A percentile compares a stretch with the other conserved stretches of the same genome.
Conservation (phyloP, 1,140 invertebrate genomes). For the Drosophila paulistorum region DNA sequence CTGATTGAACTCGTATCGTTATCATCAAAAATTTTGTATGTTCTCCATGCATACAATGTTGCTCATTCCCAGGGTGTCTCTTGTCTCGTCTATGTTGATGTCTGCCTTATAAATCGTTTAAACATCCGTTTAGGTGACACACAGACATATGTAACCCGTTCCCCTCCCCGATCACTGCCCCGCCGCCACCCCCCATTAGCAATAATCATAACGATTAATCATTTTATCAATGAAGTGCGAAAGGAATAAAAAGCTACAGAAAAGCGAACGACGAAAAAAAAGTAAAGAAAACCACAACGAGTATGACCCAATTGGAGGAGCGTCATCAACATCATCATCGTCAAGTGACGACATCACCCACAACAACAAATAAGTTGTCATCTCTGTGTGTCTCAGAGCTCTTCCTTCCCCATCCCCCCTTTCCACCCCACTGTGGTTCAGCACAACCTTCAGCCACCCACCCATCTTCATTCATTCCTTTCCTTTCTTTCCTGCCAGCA, state of each 20-base stretch:
- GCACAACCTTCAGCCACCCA: slow-evolving; percentile 7
- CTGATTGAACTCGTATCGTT: slow-evolving; percentile 32
- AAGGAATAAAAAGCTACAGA: slow-evolving; percentile 22
- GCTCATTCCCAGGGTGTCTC: not conserved
- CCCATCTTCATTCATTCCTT: slow-evolving; percentile 10
- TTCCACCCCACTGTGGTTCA: not conserved
- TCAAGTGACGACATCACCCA: slow-evolving; percentile 69
- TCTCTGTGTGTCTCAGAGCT: slow-evolving; percentile 16
- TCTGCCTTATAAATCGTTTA: slow-evolving; percentile 64
- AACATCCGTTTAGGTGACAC: slow-evolving; percentile 61
- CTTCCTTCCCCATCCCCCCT: not conserved
- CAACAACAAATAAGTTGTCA: slow-evolving; percentile 69
- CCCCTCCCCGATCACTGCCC: not conserved
- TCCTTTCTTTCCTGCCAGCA: slow-evolving; percentile 15
- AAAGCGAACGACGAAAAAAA: slow-evolving; percentile 24
- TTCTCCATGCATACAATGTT: slow-evolving; percentile 4
- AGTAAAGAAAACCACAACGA: slow-evolving; percentile 39
- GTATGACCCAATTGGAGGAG: slow-evolving; percentile 71
- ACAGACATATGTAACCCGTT: slow-evolving; percentile 26
- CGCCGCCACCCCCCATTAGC: slow-evolving; percentile 11
- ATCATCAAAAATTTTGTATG: slow-evolving; percentile 22
- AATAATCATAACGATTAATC: slow-evolving; percentile 76
- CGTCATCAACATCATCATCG: slow-evolving; percentile 28
- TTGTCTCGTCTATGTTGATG: slow-evolving; percentile 22
- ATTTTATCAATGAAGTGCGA: slow-evolving; percentile 77